phyloP scores from a whole-genome alignment of 2,888 invertebrate species.

The Philhelius pedissequus region DNA sequence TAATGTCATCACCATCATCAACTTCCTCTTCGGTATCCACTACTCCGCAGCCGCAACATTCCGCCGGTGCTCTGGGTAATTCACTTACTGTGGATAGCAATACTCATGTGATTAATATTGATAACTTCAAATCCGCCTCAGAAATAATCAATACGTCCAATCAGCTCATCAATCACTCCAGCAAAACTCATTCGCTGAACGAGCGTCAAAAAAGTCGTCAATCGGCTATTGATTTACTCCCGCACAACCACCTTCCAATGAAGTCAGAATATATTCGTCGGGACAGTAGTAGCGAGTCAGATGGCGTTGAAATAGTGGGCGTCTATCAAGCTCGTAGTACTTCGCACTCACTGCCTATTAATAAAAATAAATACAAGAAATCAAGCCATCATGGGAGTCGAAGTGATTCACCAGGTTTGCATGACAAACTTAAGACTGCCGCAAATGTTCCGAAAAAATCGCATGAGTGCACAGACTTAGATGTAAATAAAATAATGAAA shows the following conservation, averaged over 20 bases:
- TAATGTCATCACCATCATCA: conserved; percentile 70
- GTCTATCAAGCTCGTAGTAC: conserved; percentile 73
- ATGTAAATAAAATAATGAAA: conserved; percentile 80
- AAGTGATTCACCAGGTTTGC: conserved; percentile 48
- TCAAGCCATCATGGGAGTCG: conserved; percentile 51
- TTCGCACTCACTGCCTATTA: conserved; percentile 19
- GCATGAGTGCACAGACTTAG: conserved; percentile 71
- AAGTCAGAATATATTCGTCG: conserved; percentile 56
- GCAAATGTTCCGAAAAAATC: conserved; percentile 65
- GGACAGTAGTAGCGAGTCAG: conserved; percentile 77
- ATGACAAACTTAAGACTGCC: conserved; percentile 69
- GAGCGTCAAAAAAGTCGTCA: conserved; percentile 41
- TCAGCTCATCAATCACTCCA: conserved; percentile 71
- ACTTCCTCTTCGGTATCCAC: conserved; percentile 63
- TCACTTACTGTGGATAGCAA: conserved; percentile 51
- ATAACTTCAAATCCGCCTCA: conserved; percentile 75
- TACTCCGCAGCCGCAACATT: conserved; percentile 72
- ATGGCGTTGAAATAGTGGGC: conserved; percentile 78
- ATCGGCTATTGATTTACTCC: conserved; percentile 24
- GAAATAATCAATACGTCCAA: conserved; percentile 77
- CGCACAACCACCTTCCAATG: conserved; percentile 26
- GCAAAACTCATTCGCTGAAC: conserved; percentile 38
- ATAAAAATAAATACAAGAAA: conserved; percentile 63
- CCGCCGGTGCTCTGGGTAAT: conserved; percentile 61
- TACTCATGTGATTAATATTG: conserved; percentile 76